Conservation (phyloP, 1,140 invertebrate genomes). For the Apocrypta bakeri region DNA sequence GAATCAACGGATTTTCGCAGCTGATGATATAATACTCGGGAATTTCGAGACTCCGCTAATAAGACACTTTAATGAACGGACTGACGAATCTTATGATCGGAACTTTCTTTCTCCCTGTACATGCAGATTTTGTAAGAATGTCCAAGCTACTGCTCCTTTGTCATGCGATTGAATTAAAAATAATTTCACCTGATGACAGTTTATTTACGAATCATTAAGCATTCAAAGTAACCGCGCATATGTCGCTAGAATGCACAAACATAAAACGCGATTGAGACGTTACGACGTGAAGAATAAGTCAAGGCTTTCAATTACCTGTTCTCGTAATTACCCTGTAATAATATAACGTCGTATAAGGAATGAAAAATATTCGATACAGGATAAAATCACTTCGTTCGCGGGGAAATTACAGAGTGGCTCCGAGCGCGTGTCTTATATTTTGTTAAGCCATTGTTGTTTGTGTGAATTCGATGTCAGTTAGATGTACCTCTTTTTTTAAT, state of each 20-base stretch:
- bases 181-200: neutral
- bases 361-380: conserved; percentile 26
- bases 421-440: neutral
- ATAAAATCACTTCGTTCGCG: conserved; percentile 27
- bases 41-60: conserved; percentile 9
- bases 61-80: conserved; percentile 15
- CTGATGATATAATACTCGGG: conserved; percentile 25
- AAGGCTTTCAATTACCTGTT: conserved; percentile 29
- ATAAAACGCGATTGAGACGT: conserved; percentile 28
- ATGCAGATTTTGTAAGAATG: neutral
- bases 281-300: conserved; percentile 1
- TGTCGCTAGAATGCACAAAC: neutral
- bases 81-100: neutral
- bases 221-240: neutral
- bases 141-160: neutral
- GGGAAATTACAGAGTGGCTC: neutral
- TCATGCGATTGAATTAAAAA: neutral
- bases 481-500: neutral
- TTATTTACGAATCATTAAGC: conserved; percentile 22
- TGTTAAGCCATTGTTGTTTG: conserved; percentile 18
- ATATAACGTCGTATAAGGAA: conserved; percentile 11
- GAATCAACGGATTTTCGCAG: conserved; percentile 37
- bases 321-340: conserved; percentile 30
- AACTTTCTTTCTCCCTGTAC: neutral
- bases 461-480: too few relatives aligned